These are phyloP conservation scores for Phocides pigmalion DNA, from an alignment of 1,140 invertebrate species.

Conservation along the genomic window DNA sequence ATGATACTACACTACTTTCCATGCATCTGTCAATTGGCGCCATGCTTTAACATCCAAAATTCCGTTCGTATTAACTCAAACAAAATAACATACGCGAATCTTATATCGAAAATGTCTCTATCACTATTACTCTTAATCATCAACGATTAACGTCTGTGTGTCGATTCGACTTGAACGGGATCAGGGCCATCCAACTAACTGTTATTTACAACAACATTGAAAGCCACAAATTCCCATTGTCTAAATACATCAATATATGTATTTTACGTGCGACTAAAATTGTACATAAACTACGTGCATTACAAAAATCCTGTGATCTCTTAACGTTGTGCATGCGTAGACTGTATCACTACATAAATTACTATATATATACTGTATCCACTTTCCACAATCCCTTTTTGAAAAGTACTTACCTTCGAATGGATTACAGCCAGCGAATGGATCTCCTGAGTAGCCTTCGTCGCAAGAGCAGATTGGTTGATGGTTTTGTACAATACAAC, in stretches of 20 bases:
- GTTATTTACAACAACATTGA: too few species aligned
- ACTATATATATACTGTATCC: too few species aligned
- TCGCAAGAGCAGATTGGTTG: constrained; percentile 91
- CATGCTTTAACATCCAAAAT: background rate
- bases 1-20: constrained; percentile 15
- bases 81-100: background rate
- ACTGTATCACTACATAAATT: too few species aligned
- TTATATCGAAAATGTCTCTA: background rate
- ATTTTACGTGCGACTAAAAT: too few species aligned
- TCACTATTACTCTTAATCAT: background rate
- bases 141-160: background rate
- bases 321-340: too few species aligned
- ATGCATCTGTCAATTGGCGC: background rate
- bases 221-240: too few species aligned
- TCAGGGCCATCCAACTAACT: too few species aligned
- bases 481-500: constrained; percentile 91
- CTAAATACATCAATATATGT: too few species aligned
- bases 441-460: constrained; percentile 91
- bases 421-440: constrained; percentile 89
- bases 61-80: background rate
- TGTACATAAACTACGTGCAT: too few species aligned
- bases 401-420: constrained; percentile 85
- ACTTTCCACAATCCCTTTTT: too few species aligned
- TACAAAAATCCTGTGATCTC: too few species aligned
- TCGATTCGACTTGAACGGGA: background rate